Conservation (phyloP, 1,140 invertebrate species). For the Trachymyrmex septentrionalis region DNA sequence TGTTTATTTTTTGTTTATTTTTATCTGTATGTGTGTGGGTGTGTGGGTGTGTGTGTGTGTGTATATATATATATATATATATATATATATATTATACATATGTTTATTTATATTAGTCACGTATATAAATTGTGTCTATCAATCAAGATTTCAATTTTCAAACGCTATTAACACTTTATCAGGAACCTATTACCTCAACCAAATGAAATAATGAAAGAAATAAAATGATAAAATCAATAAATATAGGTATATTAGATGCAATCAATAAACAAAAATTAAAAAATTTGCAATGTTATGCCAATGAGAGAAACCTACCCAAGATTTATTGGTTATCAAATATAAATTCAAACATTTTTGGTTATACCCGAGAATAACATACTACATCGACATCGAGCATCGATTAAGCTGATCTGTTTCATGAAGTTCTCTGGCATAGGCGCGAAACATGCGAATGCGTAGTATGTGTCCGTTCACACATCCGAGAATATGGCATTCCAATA, state of each 20-base stretch:
- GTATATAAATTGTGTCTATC: not conserved
- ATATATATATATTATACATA: no score
- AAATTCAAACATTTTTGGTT: conserved; percentile 38
- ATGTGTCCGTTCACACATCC: conserved; percentile 60
- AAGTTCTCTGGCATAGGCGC: conserved; percentile 24
- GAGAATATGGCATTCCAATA: conserved; percentile 74
- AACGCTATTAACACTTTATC: not conserved
- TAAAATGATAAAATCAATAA: not conserved
- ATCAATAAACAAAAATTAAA: not conserved
- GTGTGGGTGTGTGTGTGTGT: not conserved
- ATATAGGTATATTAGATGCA: not conserved
- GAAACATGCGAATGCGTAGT: conserved; percentile 58
- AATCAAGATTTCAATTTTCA: not conserved
- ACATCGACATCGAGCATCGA: conserved; percentile 36
- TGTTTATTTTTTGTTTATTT: not conserved
- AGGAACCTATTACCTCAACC: no score
- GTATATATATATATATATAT: no score
- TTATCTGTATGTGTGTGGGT: not conserved
- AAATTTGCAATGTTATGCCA: not conserved
- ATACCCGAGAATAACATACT: conserved; percentile 47
- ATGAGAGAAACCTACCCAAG: not conserved
- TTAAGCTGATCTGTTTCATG: conserved; percentile 43
- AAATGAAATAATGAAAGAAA: not conserved
- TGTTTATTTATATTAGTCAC: not conserved
- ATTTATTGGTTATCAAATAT: not conserved